A percentile compares a stretch with the other conserved stretches of the same genome.
These are phyloP conservation scores for Amphimallon solstitiale DNA, from an alignment of 2,888 invertebrate species.

Conservation along the genomic window DNA sequence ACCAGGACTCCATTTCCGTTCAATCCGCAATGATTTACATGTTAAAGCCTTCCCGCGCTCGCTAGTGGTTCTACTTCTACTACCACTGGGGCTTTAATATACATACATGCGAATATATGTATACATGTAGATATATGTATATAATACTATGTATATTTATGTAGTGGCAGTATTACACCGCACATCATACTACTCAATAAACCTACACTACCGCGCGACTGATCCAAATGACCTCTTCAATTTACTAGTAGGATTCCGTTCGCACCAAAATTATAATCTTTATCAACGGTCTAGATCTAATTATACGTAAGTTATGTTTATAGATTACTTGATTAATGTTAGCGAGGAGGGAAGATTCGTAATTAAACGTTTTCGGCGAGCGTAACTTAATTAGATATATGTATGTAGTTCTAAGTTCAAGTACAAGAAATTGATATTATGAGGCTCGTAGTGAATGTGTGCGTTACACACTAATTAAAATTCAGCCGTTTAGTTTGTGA, in stretches of 20 bases:
- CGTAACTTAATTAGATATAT: constrained; percentile 9
- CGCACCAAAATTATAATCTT: constrained; percentile 24
- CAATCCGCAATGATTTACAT: constrained; percentile 30
- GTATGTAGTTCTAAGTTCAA: not conserved
- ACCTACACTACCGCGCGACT: not conserved
- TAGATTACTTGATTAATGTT: constrained; percentile 32
- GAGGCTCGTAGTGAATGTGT: not conserved
- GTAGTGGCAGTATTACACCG: not conserved
- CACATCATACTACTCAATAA: constrained; percentile 3
- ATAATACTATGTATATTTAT: not conserved
- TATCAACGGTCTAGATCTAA: constrained; percentile 29
- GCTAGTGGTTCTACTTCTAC: not conserved
- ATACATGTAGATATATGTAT: constrained; percentile 6
- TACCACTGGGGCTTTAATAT: not conserved
- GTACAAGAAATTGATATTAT: constrained; percentile 17
- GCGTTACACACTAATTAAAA: constrained; percentile 18
- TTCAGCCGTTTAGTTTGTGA: not conserved
- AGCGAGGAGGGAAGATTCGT: constrained; percentile 17
- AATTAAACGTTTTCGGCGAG: constrained; percentile 29
- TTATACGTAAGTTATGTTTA: constrained; percentile 31
- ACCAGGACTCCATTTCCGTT: constrained; percentile 19
- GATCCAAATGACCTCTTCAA: constrained; percentile 9
- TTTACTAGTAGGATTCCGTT: constrained; percentile 14
- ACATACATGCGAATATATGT: not conserved
- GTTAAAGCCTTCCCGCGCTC: constrained; percentile 12